Evolutionary conservation across 1,140 invertebrate species (phyloP).

Genomic region (Brachionus sp.): DNA sequence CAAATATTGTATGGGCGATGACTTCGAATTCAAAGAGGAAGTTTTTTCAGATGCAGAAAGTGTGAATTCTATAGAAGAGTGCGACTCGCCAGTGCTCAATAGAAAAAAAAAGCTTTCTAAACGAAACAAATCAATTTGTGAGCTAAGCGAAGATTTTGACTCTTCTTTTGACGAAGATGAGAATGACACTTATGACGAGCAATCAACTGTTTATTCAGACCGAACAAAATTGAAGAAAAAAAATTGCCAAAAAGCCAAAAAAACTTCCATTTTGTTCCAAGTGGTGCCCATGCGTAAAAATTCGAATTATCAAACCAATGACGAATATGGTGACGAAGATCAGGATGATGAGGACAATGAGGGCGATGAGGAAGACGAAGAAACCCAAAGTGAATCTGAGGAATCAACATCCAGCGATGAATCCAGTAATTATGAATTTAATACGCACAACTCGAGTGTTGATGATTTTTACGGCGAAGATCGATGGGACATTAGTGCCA

Average conservation of each 20-base stretch:
- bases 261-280: slow-evolving; percentile 2
- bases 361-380: not conserved
- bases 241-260: not conserved
- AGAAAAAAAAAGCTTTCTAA: not conserved
- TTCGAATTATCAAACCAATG: not conserved
- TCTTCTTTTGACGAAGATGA: not conserved
- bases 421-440: not conserved
- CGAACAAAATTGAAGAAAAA: not conserved
- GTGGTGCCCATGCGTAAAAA: not conserved
- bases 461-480: not conserved
- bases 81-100: not conserved
- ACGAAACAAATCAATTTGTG: not conserved
- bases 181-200: not conserved
- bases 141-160: not conserved
- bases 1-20: not conserved
- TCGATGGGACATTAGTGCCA: not conserved
- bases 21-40: slow-evolving; percentile 3
- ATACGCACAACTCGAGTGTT: not conserved
- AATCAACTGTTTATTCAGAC: not conserved
- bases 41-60: not conserved
- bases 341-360: not conserved
- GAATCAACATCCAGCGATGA: not conserved
- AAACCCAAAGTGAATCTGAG: not conserved
- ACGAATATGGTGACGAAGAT: not conserved
- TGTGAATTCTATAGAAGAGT: not conserved